Evolutionary conservation across 2,113 vertebrate genomes (phyloP).

Genomic region (Tricholaema leucomelas): DNA sequence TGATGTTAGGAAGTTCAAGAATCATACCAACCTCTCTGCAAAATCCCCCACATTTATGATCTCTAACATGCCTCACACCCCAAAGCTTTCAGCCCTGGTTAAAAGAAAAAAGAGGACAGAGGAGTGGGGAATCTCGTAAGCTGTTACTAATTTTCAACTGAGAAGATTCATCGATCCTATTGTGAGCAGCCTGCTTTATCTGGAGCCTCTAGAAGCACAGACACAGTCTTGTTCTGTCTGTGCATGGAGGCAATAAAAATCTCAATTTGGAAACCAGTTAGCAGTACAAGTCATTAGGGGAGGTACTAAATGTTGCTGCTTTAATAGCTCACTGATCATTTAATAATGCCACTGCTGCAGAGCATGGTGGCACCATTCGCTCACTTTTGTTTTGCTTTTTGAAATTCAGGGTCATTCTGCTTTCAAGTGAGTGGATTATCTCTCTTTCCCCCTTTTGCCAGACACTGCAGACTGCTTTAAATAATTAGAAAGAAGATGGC

Average conservation of each 20-base stretch:
- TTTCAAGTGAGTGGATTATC: conserved; percentile 57
- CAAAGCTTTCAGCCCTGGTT: background rate
- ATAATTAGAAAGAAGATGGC: conserved; percentile 62
- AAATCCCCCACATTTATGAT: background rate
- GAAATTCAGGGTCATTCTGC: conserved; percentile 67
- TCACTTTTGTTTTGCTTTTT: conserved; percentile 67
- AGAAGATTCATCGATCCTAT: conserved; percentile 22
- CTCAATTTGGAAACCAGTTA: conserved; percentile 72
- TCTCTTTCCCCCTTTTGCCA: conserved; percentile 32
- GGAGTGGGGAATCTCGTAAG: background rate
- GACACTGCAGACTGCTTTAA: conserved; percentile 52
- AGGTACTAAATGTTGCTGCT: conserved; percentile 69
- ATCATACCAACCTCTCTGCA: background rate
- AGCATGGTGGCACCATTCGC: conserved; percentile 57
- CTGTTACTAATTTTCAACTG: conserved; percentile 7
- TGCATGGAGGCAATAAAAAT: conserved; percentile 61
- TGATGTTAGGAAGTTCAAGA: conserved; percentile 5
- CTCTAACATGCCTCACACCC: background rate
- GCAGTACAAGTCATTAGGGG: conserved; percentile 64
- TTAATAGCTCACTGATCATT: conserved; percentile 75
- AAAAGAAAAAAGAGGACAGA: background rate
- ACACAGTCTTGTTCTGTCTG: conserved; percentile 35
- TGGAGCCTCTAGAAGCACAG: conserved; percentile 24
- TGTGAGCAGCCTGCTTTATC: conserved; percentile 17
- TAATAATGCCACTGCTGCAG: conserved; percentile 69